Percentiles rank a stretch among this genome's conserved stretches.
These are phyloP conservation scores for Phrynocephalus forsythii DNA, from an alignment of 2,797 vertebrate species.

Conservation along the genomic window DNA sequence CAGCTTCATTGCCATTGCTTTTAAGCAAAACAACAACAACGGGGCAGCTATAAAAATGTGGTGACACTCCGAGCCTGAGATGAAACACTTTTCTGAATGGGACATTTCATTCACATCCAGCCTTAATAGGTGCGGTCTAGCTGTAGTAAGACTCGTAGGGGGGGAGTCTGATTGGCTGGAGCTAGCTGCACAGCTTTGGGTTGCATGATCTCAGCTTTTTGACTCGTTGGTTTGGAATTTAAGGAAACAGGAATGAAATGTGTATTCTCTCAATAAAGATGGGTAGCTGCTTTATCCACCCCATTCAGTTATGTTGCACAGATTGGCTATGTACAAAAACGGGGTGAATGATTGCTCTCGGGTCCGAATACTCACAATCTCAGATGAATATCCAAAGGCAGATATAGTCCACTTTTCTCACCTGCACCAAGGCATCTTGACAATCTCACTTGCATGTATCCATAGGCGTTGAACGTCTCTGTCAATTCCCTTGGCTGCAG, in stretches of 20 bases:
- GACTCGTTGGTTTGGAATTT: conserved; percentile 18
- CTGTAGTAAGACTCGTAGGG: not conserved
- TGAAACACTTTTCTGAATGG: conserved; percentile 29
- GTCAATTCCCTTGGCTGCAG: not conserved
- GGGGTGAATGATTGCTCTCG: not conserved
- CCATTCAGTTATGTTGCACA: not conserved
- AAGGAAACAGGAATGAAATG: conserved; percentile 23
- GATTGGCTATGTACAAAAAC: not conserved
- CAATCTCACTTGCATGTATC: not conserved
- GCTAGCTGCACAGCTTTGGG: not conserved
- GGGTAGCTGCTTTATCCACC: not conserved
- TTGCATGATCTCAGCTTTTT: conserved; percentile 27
- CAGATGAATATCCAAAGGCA: conserved; percentile 1
- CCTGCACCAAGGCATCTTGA: not conserved
- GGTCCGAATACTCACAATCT: not conserved
- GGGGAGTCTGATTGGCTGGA: conserved; percentile 6
- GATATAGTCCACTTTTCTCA: not conserved
- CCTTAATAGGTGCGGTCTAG: conserved; percentile 3
- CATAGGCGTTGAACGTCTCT: not conserved
- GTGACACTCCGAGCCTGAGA: conserved; percentile 30
- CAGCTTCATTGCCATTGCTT: not conserved
- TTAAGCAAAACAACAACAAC: not conserved
- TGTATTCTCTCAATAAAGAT: conserved; percentile 2
- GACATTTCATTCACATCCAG: conserved; percentile 15
- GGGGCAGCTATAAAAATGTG: not conserved